Evolutionary conservation across 2,888 invertebrate species (phyloP).

Genomic region (Cyrtodaria siliqua): DNA sequence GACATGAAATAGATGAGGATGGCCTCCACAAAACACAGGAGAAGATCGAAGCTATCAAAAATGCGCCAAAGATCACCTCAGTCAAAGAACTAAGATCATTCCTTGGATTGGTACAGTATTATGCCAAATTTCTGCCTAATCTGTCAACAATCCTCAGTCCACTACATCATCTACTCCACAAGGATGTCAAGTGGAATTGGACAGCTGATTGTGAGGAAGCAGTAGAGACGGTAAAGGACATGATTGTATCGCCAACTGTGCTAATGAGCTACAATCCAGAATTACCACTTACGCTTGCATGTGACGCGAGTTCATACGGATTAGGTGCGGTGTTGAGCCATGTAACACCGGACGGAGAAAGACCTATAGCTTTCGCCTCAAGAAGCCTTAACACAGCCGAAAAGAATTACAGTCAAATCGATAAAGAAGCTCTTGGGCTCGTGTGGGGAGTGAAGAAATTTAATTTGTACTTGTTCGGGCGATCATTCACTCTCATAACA

Average conservation of each 20-base stretch:
- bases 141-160: constrained; percentile 34
- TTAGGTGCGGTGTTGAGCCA: constrained; percentile 79
- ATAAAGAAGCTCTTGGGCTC: constrained; percentile 69
- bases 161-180: constrained; percentile 30
- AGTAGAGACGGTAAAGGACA: constrained; percentile 57
- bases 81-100: constrained; percentile 25
- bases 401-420: constrained; percentile 64
- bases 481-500: constrained; percentile 81
- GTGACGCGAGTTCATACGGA: constrained; percentile 84
- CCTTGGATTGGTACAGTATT: constrained; percentile 29
- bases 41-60: constrained; percentile 23
- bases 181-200: constrained; percentile 39
- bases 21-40: constrained; percentile 21
- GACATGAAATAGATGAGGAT: constrained; percentile 19
- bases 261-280: constrained; percentile 80
- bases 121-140: constrained; percentile 36
- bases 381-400: constrained; percentile 61
- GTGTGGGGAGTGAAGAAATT: constrained; percentile 85
- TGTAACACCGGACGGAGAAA: constrained; percentile 35
- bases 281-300: constrained; percentile 78
- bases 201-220: constrained; percentile 32
- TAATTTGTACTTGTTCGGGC: constrained; percentile 84
- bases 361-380: constrained; percentile 67
- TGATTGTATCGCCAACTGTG: constrained; percentile 59
- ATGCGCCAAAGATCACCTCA: constrained; percentile 16